Conservation (phyloP, 2,797 vertebrate genomes). For the Threskiornis aethiopicus region DNA sequence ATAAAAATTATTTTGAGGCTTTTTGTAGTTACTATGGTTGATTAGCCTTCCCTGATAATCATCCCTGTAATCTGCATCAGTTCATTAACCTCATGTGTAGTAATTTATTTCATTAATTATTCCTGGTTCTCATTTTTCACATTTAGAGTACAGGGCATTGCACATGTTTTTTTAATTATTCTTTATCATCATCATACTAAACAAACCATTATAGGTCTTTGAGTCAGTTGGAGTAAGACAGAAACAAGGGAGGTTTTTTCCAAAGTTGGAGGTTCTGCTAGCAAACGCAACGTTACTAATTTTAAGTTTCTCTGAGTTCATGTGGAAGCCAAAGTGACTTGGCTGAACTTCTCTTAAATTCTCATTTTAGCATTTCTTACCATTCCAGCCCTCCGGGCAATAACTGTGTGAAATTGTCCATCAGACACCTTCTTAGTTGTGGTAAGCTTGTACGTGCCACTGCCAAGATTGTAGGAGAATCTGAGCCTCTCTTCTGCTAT, state of each 20-base stretch:
- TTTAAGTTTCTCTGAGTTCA: neutral
- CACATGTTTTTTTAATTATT: constrained; percentile 15
- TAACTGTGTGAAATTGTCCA: constrained; percentile 95
- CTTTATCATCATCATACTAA: neutral
- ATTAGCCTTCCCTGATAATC: constrained; percentile 34
- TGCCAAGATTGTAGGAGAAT: constrained; percentile 95
- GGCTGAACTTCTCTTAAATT: neutral
- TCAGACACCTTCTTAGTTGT: constrained; percentile 92
- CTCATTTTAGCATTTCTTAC: constrained; percentile 75
- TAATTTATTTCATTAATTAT: constrained; percentile 49
- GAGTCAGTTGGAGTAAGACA: neutral
- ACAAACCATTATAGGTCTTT: neutral
- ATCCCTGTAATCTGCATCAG: neutral
- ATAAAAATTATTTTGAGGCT: neutral
- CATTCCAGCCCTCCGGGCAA: constrained; percentile 95
- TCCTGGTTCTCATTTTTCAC: constrained; percentile 20
- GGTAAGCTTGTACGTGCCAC: constrained; percentile 90
- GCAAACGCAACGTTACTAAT: neutral
- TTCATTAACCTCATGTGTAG: constrained; percentile 4
- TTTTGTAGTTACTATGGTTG: neutral
- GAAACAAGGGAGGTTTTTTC: neutral
- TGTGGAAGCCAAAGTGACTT: neutral
- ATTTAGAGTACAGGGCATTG: neutral
- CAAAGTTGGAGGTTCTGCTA: constrained; percentile 10
- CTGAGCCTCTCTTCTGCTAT: constrained; percentile 86